Evolutionary conservation across 2,888 invertebrate species (phyloP), one percentile per base, ranked within the genome.

Genomic region (Galerucella nymphaeae): DNA sequence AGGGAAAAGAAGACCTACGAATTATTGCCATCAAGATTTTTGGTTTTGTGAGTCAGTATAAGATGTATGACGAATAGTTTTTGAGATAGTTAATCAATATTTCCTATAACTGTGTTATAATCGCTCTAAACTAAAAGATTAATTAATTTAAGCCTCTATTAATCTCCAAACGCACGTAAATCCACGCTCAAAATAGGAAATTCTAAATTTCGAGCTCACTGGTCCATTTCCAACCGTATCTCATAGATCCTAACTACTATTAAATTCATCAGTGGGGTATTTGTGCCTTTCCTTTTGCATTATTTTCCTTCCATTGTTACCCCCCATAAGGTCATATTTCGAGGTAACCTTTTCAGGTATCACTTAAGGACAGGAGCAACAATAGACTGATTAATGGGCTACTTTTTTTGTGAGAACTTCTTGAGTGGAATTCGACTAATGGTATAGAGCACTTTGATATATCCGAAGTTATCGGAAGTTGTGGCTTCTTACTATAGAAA

Each of bases 321-420:
- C 58, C n/a, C 58, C 16, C 3, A 3, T n/a, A 14, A 58, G 58
- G 30, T 58, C 30, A 58, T 58, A 58, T 58, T 58, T 30, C 58
- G 58, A 2, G 23, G 58, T 58, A 58, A 30, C 30, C 23, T 58
- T 58, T 58, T 58, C 58, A 58, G 30, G 58, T 58, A 58, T 58
- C 58, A 58, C 58, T 58, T 58, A 6, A 23, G 30, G 58, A 23
- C 58, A 58, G 30, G 58, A 58, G 14, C 58, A 58, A 58, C 58
- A 58, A 58, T 58, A 58, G 30, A 14, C 58, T 58, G 58, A 58
- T 58, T 58, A 58, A 58, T 58, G 58, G 58, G 23, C 30, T 58
- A 14, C 30, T 14, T 23, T 58, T 30, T 30, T 14, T 9, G 30
- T 9, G n/a, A 30, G 30, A 58, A n/a, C 4, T 30, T 53, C 18